phyloP scores from a whole-genome alignment of 2,113 vertebrate species.

The Cyprinodon brontotheroides region DNA sequence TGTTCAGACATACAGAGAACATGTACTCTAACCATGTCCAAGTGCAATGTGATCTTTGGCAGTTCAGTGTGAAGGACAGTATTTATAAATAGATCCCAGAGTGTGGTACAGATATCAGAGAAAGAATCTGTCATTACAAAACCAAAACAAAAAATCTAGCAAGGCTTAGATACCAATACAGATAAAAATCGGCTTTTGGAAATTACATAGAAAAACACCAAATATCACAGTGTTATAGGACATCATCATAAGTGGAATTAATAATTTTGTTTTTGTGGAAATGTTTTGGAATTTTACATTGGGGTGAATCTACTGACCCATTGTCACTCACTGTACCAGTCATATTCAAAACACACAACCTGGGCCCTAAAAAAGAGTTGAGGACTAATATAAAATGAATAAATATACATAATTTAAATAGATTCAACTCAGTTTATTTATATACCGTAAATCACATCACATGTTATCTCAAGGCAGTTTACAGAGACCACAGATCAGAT shows the following conservation, averaged over 20 bases:
- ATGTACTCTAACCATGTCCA: constrained; percentile 33
- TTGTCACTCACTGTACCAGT: background rate
- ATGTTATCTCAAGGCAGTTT: no score
- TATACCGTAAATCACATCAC: no score
- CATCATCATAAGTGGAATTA: background rate
- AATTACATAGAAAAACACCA: background rate
- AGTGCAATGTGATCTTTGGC: constrained; percentile 66
- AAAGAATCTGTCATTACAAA: constrained; percentile 55
- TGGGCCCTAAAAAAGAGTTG: no score
- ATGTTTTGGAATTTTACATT: background rate
- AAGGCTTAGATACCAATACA: constrained; percentile 2
- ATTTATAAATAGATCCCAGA: constrained; percentile 67
- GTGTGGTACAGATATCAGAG: constrained; percentile 50
- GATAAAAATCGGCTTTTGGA: background rate
- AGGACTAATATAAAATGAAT: no score
- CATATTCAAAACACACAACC: no score
- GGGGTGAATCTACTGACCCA: background rate
- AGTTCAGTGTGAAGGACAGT: constrained; percentile 36
- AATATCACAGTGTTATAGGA: background rate
- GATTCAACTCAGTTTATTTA: no score
- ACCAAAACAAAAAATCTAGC: constrained; percentile 9
- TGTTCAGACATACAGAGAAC: constrained; percentile 18
- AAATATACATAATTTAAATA: no score
- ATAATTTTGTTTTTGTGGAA: background rate
- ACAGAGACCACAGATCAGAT: no score